Evolutionary conservation across 2,113 vertebrate species (phyloP).

Genomic region (Furnarius figulus): DNA sequence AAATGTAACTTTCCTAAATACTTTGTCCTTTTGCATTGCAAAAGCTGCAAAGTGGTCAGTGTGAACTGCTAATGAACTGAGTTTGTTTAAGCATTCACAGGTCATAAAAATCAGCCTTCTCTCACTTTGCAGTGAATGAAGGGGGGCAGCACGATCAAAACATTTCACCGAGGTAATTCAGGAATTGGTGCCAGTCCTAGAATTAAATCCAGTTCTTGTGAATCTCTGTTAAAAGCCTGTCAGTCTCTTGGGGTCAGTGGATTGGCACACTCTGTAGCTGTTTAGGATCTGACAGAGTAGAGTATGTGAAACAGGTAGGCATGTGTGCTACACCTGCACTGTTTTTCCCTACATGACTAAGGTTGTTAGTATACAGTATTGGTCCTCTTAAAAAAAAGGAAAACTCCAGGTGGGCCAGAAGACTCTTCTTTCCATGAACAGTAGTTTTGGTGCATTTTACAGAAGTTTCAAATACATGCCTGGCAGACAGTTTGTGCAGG

Average conservation of each 20-base stretch:
- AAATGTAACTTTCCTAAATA: background rate
- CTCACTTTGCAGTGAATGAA: background rate
- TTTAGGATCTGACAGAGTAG: background rate
- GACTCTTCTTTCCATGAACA: background rate
- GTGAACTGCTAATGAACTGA: background rate
- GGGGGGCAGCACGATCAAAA: background rate
- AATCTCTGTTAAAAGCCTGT: background rate
- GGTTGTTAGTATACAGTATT: background rate
- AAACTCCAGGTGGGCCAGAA: background rate
- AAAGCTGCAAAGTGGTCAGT: background rate
- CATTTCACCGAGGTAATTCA: background rate
- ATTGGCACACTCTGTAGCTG: background rate
- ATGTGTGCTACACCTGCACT: background rate
- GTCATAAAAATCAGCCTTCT: background rate
- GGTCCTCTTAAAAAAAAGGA: background rate
- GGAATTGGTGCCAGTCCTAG: background rate
- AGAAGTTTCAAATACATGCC: background rate
- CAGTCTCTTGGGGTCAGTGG: background rate
- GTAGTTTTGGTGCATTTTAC: background rate
- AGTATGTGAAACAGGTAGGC: background rate
- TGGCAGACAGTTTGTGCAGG: background rate
- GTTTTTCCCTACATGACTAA: background rate
- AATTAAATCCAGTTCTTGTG: background rate
- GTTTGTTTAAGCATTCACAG: background rate
- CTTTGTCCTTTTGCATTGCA: background rate